Conservation (phyloP, 2,888 invertebrate species). For the Tetranychus truncatus region DNA sequence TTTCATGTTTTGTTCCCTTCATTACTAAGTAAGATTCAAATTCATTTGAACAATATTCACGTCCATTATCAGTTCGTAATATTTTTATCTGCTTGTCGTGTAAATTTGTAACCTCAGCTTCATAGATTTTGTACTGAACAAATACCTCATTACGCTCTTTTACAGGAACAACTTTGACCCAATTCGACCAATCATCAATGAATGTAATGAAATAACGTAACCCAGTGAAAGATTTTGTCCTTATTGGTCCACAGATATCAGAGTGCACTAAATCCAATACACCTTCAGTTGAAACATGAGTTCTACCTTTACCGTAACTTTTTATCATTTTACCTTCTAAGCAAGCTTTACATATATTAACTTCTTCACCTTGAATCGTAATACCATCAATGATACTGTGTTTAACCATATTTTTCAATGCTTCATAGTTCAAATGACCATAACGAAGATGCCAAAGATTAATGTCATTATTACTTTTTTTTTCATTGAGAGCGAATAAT, state of each 20-base stretch:
- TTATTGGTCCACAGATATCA: conserved; percentile 3
- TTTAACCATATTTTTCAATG: not conserved
- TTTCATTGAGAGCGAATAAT: not conserved
- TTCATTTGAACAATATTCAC: not conserved
- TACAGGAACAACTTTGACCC: not conserved
- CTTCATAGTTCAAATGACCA: not conserved
- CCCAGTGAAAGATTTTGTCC: conserved; percentile 15
- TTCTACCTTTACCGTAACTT: not conserved
- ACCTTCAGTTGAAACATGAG: not conserved
- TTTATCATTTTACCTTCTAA: not conserved
- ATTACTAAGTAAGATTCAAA: conserved; percentile 19
- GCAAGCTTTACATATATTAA: no score
- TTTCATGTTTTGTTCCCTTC: conserved; percentile 23
- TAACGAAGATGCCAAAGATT: conserved; percentile 1
- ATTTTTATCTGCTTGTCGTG: not conserved
- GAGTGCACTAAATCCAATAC: not conserved
- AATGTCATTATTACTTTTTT: not conserved
- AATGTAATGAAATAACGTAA: conserved; percentile 18
- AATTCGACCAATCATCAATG: conserved; percentile 18
- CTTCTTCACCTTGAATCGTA: not conserved
- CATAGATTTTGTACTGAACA: not conserved
- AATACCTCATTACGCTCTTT: not conserved
- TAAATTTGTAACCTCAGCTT: not conserved
- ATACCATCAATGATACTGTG: not conserved
- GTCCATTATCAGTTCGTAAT: not conserved